Conservation (phyloP, 2,888 invertebrate genomes). For the Serrognathus titanus region DNA sequence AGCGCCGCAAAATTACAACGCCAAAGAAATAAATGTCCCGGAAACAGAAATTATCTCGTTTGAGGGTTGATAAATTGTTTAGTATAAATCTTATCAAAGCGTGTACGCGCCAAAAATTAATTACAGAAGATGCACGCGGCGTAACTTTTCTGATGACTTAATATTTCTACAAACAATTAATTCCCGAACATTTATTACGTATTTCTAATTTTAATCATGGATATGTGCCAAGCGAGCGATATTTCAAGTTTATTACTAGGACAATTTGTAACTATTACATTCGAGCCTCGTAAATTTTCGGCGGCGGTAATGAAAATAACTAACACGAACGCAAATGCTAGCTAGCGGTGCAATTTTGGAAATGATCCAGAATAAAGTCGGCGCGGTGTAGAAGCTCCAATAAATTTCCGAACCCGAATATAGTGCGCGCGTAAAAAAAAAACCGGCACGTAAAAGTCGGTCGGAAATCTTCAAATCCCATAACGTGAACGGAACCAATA, state of each 20-base stretch:
- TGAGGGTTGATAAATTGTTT: no score
- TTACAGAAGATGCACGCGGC: background rate
- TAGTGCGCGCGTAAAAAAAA: background rate
- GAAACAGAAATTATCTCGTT: no score
- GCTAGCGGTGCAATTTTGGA: slow-evolving; percentile 6
- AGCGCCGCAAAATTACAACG: no score
- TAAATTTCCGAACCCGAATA: background rate
- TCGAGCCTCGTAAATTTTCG: slow-evolving; percentile 32
- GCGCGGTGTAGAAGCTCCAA: background rate
- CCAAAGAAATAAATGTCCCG: no score
- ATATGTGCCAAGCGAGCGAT: slow-evolving; percentile 11
- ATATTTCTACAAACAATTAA: slow-evolving; percentile 2
- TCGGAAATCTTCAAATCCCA: background rate
- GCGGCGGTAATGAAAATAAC: slow-evolving; percentile 33
- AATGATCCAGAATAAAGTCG: slow-evolving; percentile 3
- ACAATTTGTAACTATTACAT: slow-evolving; percentile 37
- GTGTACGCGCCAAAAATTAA: background rate
- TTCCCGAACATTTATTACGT: background rate
- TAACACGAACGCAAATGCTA: slow-evolving; percentile 12
- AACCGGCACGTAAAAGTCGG: background rate
- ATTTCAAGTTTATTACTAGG: slow-evolving; percentile 32
- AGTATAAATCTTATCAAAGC: no score
- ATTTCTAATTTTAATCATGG: slow-evolving; percentile 1
- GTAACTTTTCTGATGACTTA: slow-evolving; percentile 2
- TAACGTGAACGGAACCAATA: background rate